These are phyloP conservation scores for Manis pentadactyla DNA, from an alignment of 2,797 vertebrate genomes.

Conservation along the genomic window DNA sequence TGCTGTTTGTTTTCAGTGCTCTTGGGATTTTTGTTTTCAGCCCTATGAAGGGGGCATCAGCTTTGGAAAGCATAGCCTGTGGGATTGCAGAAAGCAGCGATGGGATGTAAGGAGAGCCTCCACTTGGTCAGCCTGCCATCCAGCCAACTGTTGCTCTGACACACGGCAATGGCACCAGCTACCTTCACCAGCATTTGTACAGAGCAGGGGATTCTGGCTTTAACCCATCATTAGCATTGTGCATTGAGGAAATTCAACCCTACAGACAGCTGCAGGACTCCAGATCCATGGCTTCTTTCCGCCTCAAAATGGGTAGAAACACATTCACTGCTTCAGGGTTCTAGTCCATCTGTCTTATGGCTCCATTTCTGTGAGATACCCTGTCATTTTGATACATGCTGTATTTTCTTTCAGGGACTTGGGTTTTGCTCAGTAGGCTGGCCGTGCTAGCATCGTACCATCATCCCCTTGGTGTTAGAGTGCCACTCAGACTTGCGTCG, in stretches of 20 bases:
- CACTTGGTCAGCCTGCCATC: conserved; percentile 72
- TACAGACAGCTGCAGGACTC: conserved; percentile 80
- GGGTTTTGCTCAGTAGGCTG: conserved; percentile 82
- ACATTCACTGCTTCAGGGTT: conserved; percentile 84
- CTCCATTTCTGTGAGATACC: conserved; percentile 77
- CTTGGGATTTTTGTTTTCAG: background rate
- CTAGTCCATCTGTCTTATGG: conserved; percentile 78
- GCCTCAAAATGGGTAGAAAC: conserved; percentile 86
- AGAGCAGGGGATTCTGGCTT: conserved; percentile 83
- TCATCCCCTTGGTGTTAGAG: conserved; percentile 65
- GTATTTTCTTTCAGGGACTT: conserved; percentile 73
- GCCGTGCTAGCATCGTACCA: conserved; percentile 64
- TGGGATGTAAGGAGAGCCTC: conserved; percentile 70
- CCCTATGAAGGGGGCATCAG: conserved; percentile 54
- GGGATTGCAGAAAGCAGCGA: background rate
- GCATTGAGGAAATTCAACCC: conserved; percentile 77
- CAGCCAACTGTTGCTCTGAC: conserved; percentile 82
- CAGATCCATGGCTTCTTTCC: conserved; percentile 81
- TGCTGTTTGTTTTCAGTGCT: background rate
- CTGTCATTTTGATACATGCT: conserved; percentile 64
- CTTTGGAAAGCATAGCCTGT: conserved; percentile 77
- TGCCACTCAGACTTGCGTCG: conserved; percentile 76
- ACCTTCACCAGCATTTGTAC: conserved; percentile 88
- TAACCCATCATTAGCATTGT: conserved; percentile 74
- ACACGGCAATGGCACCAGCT: conserved; percentile 84